Evolutionary conservation across 23 tunicate species (phyloP).

Genomic region (Halocynthia roretzi): DNA sequence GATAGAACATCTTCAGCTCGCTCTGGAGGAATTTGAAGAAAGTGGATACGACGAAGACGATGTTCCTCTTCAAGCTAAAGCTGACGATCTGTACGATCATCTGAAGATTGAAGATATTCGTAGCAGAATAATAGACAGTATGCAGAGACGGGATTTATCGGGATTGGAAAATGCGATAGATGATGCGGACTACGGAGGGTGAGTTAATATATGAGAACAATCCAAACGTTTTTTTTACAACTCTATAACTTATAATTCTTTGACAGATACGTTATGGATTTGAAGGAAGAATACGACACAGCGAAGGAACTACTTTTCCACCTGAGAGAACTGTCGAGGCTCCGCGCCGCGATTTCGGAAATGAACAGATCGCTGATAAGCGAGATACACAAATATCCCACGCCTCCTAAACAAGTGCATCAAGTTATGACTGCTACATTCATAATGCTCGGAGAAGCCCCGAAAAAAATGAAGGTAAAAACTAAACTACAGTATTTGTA

Average conservation of each 20-base stretch:
- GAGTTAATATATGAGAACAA: neutral
- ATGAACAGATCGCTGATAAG: conserved; percentile 68
- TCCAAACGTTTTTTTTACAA: neutral
- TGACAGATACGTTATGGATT: conserved; percentile 44
- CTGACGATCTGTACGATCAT: conserved; percentile 56
- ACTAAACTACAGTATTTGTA: neutral
- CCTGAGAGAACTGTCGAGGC: conserved; percentile 37
- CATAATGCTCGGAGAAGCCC: conserved; percentile 52
- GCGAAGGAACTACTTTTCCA: conserved; percentile 73
- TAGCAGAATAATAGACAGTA: conserved; percentile 31
- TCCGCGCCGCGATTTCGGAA: conserved; percentile 54
- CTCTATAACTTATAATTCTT: neutral
- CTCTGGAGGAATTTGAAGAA: conserved; percentile 56
- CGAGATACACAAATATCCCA: conserved; percentile 60
- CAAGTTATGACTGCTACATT: conserved; percentile 65
- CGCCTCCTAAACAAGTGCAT: conserved; percentile 46
- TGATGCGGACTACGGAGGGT: conserved; percentile 79
- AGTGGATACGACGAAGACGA: conserved; percentile 58
- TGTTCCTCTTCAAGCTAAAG: conserved; percentile 47
- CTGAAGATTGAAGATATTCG: conserved; percentile 35
- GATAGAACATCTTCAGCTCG: conserved; percentile 45
- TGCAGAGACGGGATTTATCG: conserved; percentile 44
- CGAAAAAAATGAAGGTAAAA: conserved; percentile 31
- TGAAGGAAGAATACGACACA: conserved; percentile 36
- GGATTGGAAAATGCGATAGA: conserved; percentile 48